phyloP scores from a whole-genome alignment of 2,888 invertebrate genomes.

The Tuberolachnus salignus region DNA sequence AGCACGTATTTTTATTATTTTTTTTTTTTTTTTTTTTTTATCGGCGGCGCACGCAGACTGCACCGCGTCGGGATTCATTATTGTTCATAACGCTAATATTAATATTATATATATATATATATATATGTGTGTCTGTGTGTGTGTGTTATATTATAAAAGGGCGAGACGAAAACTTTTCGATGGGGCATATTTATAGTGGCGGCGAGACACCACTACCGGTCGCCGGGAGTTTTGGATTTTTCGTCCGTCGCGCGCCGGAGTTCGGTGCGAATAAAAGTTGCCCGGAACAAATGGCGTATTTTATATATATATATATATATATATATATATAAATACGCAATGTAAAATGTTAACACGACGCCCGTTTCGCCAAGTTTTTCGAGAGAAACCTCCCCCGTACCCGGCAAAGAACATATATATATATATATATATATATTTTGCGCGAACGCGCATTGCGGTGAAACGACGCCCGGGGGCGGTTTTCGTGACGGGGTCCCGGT shows the following conservation, averaged over 20 bases:
- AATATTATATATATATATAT: conserved; percentile 5
- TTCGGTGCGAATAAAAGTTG: conserved; percentile 49
- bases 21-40: not conserved
- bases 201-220: not conserved
- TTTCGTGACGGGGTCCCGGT: too few relatives aligned
- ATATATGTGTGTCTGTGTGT: too few relatives aligned
- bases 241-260: conserved; percentile 1
- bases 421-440: too few relatives aligned
- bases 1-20: conserved; percentile 40
- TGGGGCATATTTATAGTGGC: too few relatives aligned
- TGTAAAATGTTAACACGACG: not conserved
- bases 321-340: not conserved
- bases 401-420: too few relatives aligned
- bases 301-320: too few relatives aligned
- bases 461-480: not conserved
- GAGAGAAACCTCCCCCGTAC: not conserved
- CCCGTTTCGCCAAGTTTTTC: conserved; percentile 11
- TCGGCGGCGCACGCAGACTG: not conserved
- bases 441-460: not conserved
- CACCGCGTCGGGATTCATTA: conserved; percentile 1
- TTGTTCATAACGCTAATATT: conserved; percentile 45
- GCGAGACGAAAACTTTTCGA: not conserved
- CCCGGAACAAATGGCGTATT: conserved; percentile 37
- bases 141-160: too few relatives aligned
- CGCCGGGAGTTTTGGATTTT: conserved; percentile 23